Conservation (phyloP, 1,140 invertebrate species). For the Thereuonema tuberculata region DNA sequence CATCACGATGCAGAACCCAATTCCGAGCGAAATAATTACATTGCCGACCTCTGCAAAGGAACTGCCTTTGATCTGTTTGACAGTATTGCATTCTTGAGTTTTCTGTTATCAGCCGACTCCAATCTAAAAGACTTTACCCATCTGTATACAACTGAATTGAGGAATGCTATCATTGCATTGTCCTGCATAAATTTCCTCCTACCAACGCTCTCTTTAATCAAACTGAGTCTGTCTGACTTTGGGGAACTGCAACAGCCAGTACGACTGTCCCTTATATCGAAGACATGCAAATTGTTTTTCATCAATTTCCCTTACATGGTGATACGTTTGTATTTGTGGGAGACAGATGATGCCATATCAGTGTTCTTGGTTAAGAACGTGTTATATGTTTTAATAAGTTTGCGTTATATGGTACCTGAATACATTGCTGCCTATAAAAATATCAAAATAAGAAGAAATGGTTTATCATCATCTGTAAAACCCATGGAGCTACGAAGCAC, state of each 20-base stretch:
- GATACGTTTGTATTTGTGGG: conserved; percentile 41
- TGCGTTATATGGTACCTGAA: conserved; percentile 31
- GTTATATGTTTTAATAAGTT: conserved; percentile 33
- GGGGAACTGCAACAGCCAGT: conserved; percentile 21
- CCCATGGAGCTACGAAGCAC: too few relatives aligned
- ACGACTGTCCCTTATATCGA: conserved; percentile 31
- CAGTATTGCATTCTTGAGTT: conserved; percentile 35
- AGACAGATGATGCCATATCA: conserved; percentile 30
- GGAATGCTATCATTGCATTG: conserved; percentile 36
- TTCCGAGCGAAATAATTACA: conserved; percentile 32
- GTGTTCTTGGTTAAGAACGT: conserved; percentile 46
- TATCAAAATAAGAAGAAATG: background rate
- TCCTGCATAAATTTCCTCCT: conserved; percentile 42
- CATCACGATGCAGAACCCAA: conserved; percentile 38
- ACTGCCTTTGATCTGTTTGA: conserved; percentile 42
- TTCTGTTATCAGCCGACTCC: conserved; percentile 28
- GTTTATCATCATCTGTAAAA: too few relatives aligned
- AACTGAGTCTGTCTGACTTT: conserved; percentile 35
- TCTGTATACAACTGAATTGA: conserved; percentile 26
- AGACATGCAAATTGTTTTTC: conserved; percentile 33
- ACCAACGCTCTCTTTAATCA: conserved; percentile 40
- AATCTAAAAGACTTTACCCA: conserved; percentile 15
- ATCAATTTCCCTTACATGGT: conserved; percentile 42
- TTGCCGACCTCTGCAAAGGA: conserved; percentile 31
- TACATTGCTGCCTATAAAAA: background rate